Evolutionary conservation across 2,888 invertebrate genomes (phyloP), one percentile per base, ranked within the genome.

Genomic region (Drosophila prolongata): DNA sequence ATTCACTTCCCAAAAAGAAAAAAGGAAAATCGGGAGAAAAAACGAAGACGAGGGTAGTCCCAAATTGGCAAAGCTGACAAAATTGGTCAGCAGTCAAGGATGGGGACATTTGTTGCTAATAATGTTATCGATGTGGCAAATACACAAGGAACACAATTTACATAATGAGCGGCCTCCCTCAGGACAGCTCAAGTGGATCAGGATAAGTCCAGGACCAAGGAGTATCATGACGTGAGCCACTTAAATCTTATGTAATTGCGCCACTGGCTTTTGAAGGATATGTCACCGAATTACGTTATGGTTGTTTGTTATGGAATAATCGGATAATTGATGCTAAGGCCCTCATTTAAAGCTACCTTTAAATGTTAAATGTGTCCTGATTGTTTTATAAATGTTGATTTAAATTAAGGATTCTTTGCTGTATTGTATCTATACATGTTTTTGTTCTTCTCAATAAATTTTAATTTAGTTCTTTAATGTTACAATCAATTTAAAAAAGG

Each of bases 111-210:
- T 80, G 79, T 79, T 80, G 81, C 79, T 86, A 86, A 86, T 87
- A 87, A 85, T 87, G 88, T 71, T 74, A 83, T 85, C 86, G 80
- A 85, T 79, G 79, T 79, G 80, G 78, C 78, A 79, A 81, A 77
- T 76, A 69, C 60, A 68, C 60, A 64, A 30, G 16, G 34, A 52
- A 60, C 55, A 52, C 61, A 62, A 77, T 71, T 71, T 77, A 54
- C 77, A 68, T 79, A 79, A 75, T 57, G 81, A 66, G 16, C 35
- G 42, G n/a, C 27, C 6, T 40, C 30, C 38, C 34, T 10, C 16
- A 49, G 16, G 37, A 55, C 24, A 58, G 5, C 19, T 44, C n/a
- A 34, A 65, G 52, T 61, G 24, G 38, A 61, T 65, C 61, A 52
- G 44, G 19, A 52, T 46, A 65, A 60, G 19, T 10, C 46, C 6